Evolutionary conservation across 2,888 invertebrate genomes (phyloP), one percentile per base, ranked within the genome.

Genomic region (Pimpla rufipes): DNA sequence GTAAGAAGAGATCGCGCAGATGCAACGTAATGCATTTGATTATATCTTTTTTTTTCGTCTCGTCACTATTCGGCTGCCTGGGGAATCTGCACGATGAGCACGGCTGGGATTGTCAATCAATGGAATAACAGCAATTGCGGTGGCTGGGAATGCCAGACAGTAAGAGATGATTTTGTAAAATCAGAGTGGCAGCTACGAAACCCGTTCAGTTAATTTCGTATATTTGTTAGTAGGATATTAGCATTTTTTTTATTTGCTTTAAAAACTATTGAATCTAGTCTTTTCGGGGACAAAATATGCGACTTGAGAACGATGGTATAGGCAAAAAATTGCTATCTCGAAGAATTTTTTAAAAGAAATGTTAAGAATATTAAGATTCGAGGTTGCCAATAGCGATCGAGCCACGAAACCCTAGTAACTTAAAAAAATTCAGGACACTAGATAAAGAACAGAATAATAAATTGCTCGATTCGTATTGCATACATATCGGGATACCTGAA

Each of bases 1-100:
- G 67, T 67, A 78, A 73, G 55, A 29, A 59, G 68, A 81, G 29
- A 37, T 50, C 18, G 47, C 57, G 57, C n/a, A 77, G 66, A 78
- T 82, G 78, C 78, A 82, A 67, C 78, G 59, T 62, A 55, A 82
- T 82, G 78, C 50, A 78, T 68, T 66, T 55, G 23, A 37, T 29
- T 50, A 50, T 64, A 37, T 45, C n/a, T n/a, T 70, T 67, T 71
- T 40, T 45, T 40, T 42, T 57, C 23, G 16, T 82, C 13, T 35
- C 35, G 13, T 77, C n/a, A n/a, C n/a, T n/a, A 73, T 77, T 71
- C 81, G 47, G 16, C 73, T 47, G 45, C n/a, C 42, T 37, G 50
- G 57, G 57, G 47, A 66, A 57, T 7, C 76, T 37, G 45, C 70
- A 55, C 45, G 81, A 62, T 68, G 35, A 37, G 52, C 45, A 64